phyloP scores from a whole-genome alignment of 2,888 invertebrate genomes.

The Rugalucina vietnamica region DNA sequence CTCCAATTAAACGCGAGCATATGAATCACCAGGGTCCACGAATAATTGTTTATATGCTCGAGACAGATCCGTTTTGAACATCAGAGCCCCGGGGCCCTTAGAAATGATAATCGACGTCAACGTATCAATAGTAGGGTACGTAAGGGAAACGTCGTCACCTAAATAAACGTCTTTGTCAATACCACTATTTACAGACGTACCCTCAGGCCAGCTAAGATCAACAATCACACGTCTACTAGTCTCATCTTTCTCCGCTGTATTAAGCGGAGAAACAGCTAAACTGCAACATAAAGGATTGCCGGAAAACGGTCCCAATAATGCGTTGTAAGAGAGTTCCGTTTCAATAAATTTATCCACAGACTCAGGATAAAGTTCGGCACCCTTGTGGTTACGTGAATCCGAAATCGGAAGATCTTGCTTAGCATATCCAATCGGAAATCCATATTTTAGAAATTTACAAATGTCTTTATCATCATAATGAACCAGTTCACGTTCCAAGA shows the following conservation, averaged over 20 bases:
- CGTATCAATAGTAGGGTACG: neutral
- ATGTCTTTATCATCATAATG: too few species aligned
- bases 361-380: too few species aligned
- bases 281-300: neutral
- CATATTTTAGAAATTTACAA: too few species aligned
- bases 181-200: neutral
- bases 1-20: slow-evolving; percentile 1
- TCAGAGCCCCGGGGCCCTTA: neutral
- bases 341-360: neutral
- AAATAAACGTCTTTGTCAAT: slow-evolving; percentile 7
- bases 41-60: slow-evolving; percentile 19
- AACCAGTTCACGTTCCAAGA: too few species aligned
- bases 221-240: neutral
- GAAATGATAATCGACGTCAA: neutral
- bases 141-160: neutral
- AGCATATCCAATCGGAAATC: too few species aligned
- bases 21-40: neutral
- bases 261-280: neutral
- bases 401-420: too few species aligned
- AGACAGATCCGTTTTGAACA: slow-evolving; percentile 8
- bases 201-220: neutral
- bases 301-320: slow-evolving; percentile 6
- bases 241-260: neutral
- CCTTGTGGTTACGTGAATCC: too few species aligned
- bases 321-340: neutral